These are phyloP conservation scores for Meandrusa payeni DNA, from an alignment of 2,888 invertebrate genomes.

Conservation along the genomic window DNA sequence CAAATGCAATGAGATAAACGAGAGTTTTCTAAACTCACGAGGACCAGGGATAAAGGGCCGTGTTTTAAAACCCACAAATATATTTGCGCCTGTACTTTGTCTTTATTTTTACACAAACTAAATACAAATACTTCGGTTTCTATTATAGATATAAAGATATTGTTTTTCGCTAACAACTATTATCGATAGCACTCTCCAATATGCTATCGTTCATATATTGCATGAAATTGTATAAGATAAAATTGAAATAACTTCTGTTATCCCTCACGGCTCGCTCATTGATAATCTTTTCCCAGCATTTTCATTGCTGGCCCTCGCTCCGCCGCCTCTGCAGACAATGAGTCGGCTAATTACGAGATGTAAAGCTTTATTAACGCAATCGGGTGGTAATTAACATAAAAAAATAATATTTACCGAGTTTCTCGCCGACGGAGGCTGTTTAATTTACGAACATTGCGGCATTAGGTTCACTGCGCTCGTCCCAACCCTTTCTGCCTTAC, in stretches of 20 bases:
- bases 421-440: conserved; percentile 55
- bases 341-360: conserved; percentile 72
- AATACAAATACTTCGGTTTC: too few species aligned
- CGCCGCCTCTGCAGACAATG: conserved; percentile 65
- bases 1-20: too few species aligned
- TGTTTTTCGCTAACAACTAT: too few species aligned
- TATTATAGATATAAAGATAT: too few species aligned
- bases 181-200: too few species aligned
- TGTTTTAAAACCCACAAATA: too few species aligned
- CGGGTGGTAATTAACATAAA: conserved; percentile 78
- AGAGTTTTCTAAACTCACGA: too few species aligned
- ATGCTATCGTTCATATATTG: too few species aligned
- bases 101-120: too few species aligned
- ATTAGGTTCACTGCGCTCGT: conserved; percentile 62
- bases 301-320: conserved; percentile 44
- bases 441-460: conserved; percentile 78
- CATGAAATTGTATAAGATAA: too few species aligned
- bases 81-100: too few species aligned
- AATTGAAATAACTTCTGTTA: neutral
- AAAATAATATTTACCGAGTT: conserved; percentile 78
- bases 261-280: conserved; percentile 36
- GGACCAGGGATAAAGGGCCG: too few species aligned
- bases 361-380: conserved; percentile 80
- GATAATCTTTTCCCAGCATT: conserved; percentile 41
- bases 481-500: conserved; percentile 71